These are phyloP conservation scores for Agonopterix heracliana DNA, from an alignment of 2,888 invertebrate genomes.

Conservation along the genomic window DNA sequence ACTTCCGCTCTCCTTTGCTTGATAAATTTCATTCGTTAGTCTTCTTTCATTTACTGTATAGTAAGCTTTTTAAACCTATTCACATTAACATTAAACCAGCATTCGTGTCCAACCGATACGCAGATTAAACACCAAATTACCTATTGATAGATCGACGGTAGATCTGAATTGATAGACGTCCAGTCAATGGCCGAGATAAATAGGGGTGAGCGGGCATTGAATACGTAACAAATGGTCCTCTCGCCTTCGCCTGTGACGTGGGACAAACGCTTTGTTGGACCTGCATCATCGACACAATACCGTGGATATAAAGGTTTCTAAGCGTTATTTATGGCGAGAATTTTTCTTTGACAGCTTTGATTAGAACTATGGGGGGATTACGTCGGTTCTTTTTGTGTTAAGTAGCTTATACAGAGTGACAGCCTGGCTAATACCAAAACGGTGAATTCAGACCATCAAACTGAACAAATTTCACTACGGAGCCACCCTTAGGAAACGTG, in stretches of 20 bases:
- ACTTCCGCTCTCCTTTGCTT: too few species aligned
- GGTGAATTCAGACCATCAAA: too few species aligned
- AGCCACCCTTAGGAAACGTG: too few species aligned
- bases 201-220: constrained; percentile 45
- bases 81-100: not conserved
- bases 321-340: constrained; percentile 31
- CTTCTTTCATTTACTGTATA: too few species aligned
- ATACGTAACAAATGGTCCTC: constrained; percentile 60
- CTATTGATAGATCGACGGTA: constrained; percentile 45
- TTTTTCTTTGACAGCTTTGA: constrained; percentile 19
- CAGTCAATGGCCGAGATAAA: constrained; percentile 56
- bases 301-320: constrained; percentile 31
- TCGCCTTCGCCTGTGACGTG: constrained; percentile 32
- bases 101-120: constrained; percentile 5
- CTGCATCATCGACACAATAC: constrained; percentile 50
- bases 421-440: too few species aligned
- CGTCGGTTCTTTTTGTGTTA: too few species aligned
- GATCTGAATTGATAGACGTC: constrained; percentile 48
- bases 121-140: constrained; percentile 29
- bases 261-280: constrained; percentile 43
- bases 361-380: constrained; percentile 4
- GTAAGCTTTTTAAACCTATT: too few species aligned
- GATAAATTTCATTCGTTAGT: too few species aligned
- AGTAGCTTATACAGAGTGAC: too few species aligned
- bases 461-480: too few species aligned